phyloP scores from a whole-genome alignment of 2,113 vertebrate genomes.

The Phoxinus phoxinus region DNA sequence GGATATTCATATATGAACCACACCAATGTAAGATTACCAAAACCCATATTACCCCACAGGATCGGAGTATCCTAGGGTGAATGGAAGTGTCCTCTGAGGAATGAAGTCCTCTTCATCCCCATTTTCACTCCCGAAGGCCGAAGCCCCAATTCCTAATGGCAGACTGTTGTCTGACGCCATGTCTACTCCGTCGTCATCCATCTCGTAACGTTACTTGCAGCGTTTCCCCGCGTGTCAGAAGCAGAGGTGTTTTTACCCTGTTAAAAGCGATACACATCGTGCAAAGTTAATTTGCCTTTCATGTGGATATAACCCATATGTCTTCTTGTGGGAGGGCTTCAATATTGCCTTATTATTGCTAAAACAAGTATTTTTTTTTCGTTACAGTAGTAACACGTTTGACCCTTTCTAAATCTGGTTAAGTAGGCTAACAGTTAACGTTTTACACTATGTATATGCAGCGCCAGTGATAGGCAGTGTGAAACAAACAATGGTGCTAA shows the following conservation, averaged over 20 bases:
- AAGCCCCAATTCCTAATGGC: constrained; percentile 54
- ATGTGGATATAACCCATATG: too few relatives aligned
- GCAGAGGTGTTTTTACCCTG: neutral
- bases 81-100: constrained; percentile 29
- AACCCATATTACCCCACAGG: constrained; percentile 5
- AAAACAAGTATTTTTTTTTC: neutral
- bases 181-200: constrained; percentile 26
- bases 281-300: neutral
- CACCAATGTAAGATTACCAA: neutral
- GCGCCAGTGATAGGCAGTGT: neutral
- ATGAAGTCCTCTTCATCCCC: constrained; percentile 39
- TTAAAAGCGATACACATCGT: neutral
- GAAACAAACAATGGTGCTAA: neutral
- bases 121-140: constrained; percentile 48
- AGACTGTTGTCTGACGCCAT: constrained; percentile 48
- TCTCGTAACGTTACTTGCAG: neutral
- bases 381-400: neutral
- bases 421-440: too few relatives aligned
- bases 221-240: neutral
- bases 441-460: neutral
- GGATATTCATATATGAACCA: neutral
- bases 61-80: neutral
- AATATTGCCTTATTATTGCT: neutral
- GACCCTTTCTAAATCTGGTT: neutral
- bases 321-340: neutral